Conservation (phyloP, 2,888 invertebrate species). For the Drosophila colorata region DNA sequence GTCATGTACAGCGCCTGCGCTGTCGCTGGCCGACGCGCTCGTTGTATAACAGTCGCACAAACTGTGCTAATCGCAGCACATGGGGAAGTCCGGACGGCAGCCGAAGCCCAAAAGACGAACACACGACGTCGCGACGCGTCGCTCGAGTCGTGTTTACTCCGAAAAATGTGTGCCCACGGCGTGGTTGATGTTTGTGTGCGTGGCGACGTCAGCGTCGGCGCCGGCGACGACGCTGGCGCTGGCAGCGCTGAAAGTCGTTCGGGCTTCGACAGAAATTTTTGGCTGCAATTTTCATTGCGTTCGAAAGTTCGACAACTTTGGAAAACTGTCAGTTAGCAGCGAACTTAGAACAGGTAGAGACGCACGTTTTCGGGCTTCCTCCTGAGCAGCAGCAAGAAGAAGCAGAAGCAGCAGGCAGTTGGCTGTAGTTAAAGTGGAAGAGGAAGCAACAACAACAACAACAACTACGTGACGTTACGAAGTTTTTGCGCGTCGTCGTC, state of each 20-base stretch:
- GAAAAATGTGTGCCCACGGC: constrained; percentile 29
- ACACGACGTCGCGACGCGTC: constrained; percentile 1
- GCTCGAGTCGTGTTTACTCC: constrained; percentile 42
- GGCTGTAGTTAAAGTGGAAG: constrained; percentile 10
- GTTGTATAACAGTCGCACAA: constrained; percentile 39
- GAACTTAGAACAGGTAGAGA: constrained; percentile 86
- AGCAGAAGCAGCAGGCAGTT: constrained; percentile 23
- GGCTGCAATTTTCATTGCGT: constrained; percentile 84
- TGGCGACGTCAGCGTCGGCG: neutral
- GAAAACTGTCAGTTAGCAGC: constrained; percentile 86
- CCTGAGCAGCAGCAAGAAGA: constrained; percentile 43
- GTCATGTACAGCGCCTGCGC: constrained; percentile 48
- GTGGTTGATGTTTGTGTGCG: neutral
- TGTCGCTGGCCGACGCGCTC: constrained; percentile 16
- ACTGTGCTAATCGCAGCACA: constrained; percentile 37
- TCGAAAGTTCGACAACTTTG: constrained; percentile 85
- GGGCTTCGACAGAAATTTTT: constrained; percentile 57
- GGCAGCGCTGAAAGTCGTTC: constrained; percentile 25
- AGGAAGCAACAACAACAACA: constrained; percentile 20
- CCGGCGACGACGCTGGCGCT: constrained; percentile 17
- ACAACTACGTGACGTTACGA: constrained; percentile 23
- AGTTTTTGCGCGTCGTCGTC: constrained; percentile 20
- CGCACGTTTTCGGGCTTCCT: constrained; percentile 85
- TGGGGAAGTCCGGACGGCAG: constrained; percentile 29
- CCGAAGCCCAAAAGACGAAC: constrained; percentile 4